These are phyloP conservation scores for Erythrolamprus reginae DNA, from an alignment of 2,113 vertebrate species.

Conservation along the genomic window DNA sequence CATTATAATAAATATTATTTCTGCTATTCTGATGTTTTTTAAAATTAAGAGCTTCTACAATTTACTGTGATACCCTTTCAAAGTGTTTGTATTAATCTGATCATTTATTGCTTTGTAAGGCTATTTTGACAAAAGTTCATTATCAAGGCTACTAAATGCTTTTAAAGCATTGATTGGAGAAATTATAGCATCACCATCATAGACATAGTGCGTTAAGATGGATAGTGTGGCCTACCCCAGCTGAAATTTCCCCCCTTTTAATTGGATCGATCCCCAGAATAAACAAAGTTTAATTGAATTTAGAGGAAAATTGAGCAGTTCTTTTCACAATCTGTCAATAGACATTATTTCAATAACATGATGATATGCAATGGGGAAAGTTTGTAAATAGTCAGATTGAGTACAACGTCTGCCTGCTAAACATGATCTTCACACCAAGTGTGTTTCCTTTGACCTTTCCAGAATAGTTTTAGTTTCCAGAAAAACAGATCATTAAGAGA, in stretches of 20 bases:
- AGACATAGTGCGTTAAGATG: constrained; percentile 81
- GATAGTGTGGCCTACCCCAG: constrained; percentile 79
- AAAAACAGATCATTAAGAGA: constrained; percentile 42
- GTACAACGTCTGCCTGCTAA: not conserved
- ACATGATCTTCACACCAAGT: constrained; percentile 21
- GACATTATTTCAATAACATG: constrained; percentile 91
- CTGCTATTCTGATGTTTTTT: constrained; percentile 30
- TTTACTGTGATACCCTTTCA: constrained; percentile 49
- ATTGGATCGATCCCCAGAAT: constrained; percentile 89
- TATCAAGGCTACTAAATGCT: constrained; percentile 91
- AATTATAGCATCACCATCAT: constrained; percentile 87
- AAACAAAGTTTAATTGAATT: constrained; percentile 99
- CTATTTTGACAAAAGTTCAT: constrained; percentile 94
- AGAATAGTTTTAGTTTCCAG: constrained; percentile 45
- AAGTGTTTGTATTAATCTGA: constrained; percentile 75
- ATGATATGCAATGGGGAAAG: constrained; percentile 71
- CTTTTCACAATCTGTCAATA: constrained; percentile 95
- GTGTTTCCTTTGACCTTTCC: constrained; percentile 49
- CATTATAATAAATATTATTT: constrained; percentile 38
- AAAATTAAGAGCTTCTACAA: constrained; percentile 42
- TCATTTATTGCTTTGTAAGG: constrained; percentile 87
- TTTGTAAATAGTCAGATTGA: constrained; percentile 59
- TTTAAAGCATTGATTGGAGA: constrained; percentile 96
- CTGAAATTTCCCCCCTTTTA: constrained; percentile 78
- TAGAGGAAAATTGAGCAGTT: constrained; percentile 93